Percentiles rank a stretch among this genome's conserved stretches.
Evolutionary conservation across 2,113 vertebrate species (phyloP).

Genomic region (Sturnus vulgaris): DNA sequence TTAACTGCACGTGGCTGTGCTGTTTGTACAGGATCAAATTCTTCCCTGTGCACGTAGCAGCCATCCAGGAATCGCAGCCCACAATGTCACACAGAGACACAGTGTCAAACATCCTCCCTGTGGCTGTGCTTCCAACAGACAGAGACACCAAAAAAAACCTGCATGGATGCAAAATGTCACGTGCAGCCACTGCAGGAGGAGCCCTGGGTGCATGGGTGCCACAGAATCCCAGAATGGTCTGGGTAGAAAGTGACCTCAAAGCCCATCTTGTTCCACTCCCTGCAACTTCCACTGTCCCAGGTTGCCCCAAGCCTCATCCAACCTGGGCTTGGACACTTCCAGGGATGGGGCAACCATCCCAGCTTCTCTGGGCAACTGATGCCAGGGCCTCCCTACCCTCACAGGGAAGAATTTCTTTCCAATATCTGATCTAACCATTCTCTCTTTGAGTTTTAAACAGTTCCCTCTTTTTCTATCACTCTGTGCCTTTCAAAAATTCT

Average conservation of each 20-base stretch:
- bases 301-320: fast-evolving
- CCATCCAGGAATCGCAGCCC: background rate
- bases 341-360: background rate
- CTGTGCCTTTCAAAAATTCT: background rate
- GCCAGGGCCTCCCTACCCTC: background rate
- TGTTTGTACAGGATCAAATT: background rate
- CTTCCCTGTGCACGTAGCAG: background rate
- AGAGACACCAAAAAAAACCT: background rate
- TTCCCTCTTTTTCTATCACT: background rate
- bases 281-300: background rate
- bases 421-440: background rate
- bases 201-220: background rate
- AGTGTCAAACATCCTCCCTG: fast-evolving
- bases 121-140: background rate
- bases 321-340: background rate
- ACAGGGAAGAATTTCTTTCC: background rate
- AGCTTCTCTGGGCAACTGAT: background rate
- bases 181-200: background rate
- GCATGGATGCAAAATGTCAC: fast-evolving
- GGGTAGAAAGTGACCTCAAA: background rate
- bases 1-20: background rate
- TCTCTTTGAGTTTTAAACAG: background rate
- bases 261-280: fast-evolving
- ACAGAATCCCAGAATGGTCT: background rate
- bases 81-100: fast-evolving